These are phyloP conservation scores for Cariama cristata DNA, from an alignment of 2,113 vertebrate genomes.

Conservation along the genomic window DNA sequence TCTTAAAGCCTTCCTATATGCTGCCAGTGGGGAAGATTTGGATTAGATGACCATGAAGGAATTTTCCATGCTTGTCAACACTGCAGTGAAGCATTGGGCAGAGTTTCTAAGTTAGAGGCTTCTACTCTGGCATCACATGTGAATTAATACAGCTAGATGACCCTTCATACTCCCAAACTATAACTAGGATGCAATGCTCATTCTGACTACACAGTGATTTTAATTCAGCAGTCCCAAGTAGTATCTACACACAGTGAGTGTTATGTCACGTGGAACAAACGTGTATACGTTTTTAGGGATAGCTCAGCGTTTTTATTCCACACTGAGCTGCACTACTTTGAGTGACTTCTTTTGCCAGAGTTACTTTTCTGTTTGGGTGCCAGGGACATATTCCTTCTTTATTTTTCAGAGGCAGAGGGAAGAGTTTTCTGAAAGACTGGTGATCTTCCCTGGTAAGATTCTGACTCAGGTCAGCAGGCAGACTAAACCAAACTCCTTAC, in stretches of 20 bases:
- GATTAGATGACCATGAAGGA: not conserved
- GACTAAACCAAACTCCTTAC: not conserved
- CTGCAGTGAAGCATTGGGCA: not conserved
- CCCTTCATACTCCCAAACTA: not conserved
- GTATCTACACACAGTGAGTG: not conserved
- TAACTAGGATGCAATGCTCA: not conserved
- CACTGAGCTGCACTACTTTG: not conserved
- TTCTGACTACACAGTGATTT: not conserved
- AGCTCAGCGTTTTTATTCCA: not conserved
- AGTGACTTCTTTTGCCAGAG: not conserved
- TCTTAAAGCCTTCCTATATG: not conserved
- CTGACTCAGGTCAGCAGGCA: not conserved
- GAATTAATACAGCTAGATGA: not conserved
- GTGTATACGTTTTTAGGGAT: not conserved
- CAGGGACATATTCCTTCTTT: not conserved
- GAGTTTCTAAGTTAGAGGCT: not conserved
- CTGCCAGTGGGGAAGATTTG: not conserved
- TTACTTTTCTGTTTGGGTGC: not conserved
- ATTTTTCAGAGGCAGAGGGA: not conserved
- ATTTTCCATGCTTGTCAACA: not conserved
- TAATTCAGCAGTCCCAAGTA: not conserved
- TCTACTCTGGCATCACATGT: not conserved
- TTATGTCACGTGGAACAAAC: not conserved
- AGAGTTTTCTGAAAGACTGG: not conserved
- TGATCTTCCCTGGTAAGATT: not conserved